These are phyloP conservation scores for Heliconius hewitsoni DNA, from an alignment of 1,140 invertebrate genomes.

Conservation along the genomic window DNA sequence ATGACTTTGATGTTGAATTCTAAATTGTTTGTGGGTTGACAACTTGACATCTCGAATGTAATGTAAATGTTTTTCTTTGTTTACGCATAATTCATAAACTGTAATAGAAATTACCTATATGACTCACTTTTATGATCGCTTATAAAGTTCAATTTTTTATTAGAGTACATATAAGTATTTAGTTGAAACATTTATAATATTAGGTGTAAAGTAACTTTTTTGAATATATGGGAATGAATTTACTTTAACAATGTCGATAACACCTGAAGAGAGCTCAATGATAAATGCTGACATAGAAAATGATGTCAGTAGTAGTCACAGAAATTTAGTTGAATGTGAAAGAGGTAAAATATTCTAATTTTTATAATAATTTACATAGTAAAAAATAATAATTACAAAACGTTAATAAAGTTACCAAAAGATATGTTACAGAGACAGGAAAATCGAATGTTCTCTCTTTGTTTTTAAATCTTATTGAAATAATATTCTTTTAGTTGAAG, in stretches of 20 bases:
- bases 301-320: slow-evolving; percentile 65
- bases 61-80: slow-evolving; percentile 28
- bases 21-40: not conserved
- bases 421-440: not conserved
- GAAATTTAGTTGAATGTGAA: slow-evolving; percentile 62
- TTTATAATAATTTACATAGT: not conserved
- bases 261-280: slow-evolving; percentile 69
- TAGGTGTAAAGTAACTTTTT: not conserved
- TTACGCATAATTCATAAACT: slow-evolving; percentile 35
- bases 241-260: slow-evolving; percentile 61
- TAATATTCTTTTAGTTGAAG: slow-evolving; percentile 56
- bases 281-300: slow-evolving; percentile 74
- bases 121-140: slow-evolving; percentile 33
- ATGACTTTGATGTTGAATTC: not conserved
- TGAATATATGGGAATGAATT: slow-evolving; percentile 41
- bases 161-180: slow-evolving; percentile 13
- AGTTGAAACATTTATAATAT: not conserved
- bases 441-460: not conserved
- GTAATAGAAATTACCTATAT: slow-evolving; percentile 27
- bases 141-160: not conserved
- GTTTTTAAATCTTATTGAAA: not conserved
- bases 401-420: not conserved
- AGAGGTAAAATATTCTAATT: slow-evolving; percentile 44
- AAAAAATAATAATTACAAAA: not conserved
- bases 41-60: not conserved